Evolutionary conservation across 2,888 invertebrate species (phyloP).

Genomic region (Ichneumoninae sp.): DNA sequence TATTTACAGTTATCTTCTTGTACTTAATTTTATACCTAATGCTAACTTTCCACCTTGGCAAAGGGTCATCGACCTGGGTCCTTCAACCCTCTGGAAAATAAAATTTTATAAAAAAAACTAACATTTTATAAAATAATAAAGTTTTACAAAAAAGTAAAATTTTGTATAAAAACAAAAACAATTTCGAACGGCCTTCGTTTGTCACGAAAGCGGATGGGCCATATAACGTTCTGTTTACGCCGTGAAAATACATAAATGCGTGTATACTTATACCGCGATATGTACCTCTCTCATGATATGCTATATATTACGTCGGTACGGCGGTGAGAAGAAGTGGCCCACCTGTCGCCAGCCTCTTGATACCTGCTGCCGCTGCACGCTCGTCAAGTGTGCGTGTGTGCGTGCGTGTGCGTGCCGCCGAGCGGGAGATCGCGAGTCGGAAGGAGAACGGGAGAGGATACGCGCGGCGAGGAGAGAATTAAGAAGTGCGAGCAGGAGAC

Average conservation of each 20-base stretch:
- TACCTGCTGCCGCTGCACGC: conserved; percentile 63
- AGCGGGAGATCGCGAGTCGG: conserved; percentile 59
- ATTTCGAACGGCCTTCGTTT: background rate
- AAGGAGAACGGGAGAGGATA: conserved; percentile 26
- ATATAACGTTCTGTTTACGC: conserved; percentile 25
- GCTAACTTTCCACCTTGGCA: too few relatives aligned
- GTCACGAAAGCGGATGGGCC: conserved; percentile 22
- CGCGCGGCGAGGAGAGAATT: conserved; percentile 39
- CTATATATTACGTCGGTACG: conserved; percentile 17
- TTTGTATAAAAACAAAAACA: background rate
- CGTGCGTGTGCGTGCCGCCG: background rate
- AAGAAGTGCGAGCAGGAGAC: conserved; percentile 62
- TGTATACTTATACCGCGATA: conserved; percentile 23
- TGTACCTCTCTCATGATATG: conserved; percentile 23
- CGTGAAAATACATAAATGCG: conserved; percentile 13
- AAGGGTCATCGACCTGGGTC: too few relatives aligned
- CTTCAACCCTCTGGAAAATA: too few relatives aligned
- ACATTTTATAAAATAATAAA: too few relatives aligned
- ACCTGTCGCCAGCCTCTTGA: conserved; percentile 64
- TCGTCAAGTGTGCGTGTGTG: conserved; percentile 58
- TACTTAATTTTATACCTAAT: too few relatives aligned
- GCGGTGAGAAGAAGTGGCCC: conserved; percentile 55
- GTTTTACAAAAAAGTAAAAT: background rate
- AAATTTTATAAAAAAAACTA: too few relatives aligned
- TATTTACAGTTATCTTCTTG: too few relatives aligned